Evolutionary conservation across 2,888 invertebrate genomes (phyloP).

Genomic region (Melanostoma mellinum): DNA sequence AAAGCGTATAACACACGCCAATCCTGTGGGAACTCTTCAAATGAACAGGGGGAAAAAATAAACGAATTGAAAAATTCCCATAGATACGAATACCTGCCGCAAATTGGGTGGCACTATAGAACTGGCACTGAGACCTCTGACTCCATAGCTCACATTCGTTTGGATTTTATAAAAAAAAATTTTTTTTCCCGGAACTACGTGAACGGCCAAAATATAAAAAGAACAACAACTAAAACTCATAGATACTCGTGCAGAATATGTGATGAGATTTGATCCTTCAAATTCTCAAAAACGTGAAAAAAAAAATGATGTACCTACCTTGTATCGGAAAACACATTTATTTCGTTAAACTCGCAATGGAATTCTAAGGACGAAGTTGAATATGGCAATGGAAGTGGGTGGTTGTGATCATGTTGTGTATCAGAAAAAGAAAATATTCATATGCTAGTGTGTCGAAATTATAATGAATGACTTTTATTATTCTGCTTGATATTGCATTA

Average conservation of each 20-base stretch:
- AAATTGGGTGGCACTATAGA: slow-evolving; percentile 39
- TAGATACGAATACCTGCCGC: slow-evolving; percentile 61
- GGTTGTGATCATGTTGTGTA: not conserved
- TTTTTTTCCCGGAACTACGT: slow-evolving; percentile 39
- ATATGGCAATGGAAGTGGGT: not conserved
- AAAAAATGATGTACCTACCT: not conserved
- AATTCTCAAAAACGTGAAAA: slow-evolving; percentile 1
- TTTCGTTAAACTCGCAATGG: slow-evolving; percentile 45
- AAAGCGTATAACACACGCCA: slow-evolving; percentile 3
- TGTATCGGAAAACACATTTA: slow-evolving; percentile 43
- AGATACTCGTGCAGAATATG: slow-evolving; percentile 60
- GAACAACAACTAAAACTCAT: slow-evolving; percentile 24
- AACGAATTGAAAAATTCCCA: slow-evolving; percentile 67
- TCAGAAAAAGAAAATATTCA: slow-evolving; percentile 29
- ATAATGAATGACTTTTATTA: slow-evolving; percentile 67
- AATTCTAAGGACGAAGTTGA: slow-evolving; percentile 6
- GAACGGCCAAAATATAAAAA: slow-evolving; percentile 35
- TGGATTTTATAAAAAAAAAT: slow-evolving; percentile 56
- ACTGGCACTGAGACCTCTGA: slow-evolving; percentile 5
- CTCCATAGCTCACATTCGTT: slow-evolving; percentile 1
- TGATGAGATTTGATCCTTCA: slow-evolving; percentile 51
- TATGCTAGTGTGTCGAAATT: slow-evolving; percentile 50
- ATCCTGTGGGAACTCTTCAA: slow-evolving; percentile 28
- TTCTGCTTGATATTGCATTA: slow-evolving; percentile 48
- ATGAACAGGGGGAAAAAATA: slow-evolving; percentile 3